Evolutionary conservation across 2,888 invertebrate genomes (phyloP), one percentile per base, ranked within the genome.

Genomic region (Drosophila pegasa): DNA sequence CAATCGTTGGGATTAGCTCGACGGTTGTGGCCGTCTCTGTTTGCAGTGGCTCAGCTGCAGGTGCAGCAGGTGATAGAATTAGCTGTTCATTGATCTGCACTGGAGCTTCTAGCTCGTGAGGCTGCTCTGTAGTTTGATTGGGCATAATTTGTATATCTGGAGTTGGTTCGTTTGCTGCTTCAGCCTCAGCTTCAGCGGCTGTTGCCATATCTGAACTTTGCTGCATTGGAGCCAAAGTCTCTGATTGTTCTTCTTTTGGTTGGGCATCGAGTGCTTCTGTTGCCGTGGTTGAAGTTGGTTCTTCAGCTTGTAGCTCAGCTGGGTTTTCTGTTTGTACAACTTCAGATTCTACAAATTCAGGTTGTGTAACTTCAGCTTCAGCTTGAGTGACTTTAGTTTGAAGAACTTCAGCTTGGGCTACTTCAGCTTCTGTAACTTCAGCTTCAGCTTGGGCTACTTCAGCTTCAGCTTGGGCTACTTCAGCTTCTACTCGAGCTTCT

Each of bases 11-110:
- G 10, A 18, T 43, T 6, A 47, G 0, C 27, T 51, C 41, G 22
- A 70, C 20, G 9, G 41, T 31, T 9, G 20, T n/a, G 5, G 35
- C n/a, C 1, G 67, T 12, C 22, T 64, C 61, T 10, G 40, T 6
- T 12, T 50, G 66, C 5, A 14, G 9, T 29, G 35, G 55, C 1
- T 14, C 33, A 3, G 6, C 45, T 14, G 27, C 1, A 3, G 16
- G 12, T 4, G 16, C 22, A 12, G 20, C 3, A 2, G 25, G n/a
- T 2, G 16, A 2, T 16, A 2, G 12, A 8, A 6, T 33, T 33
- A 7, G 9, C 14, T 16, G 18, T 18, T 10, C 10, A n/a, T 16
- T 14, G 25, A 5, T 2, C 18, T 16, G n/a, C 2, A 8, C 6
- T 29, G 14, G 3, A 5, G 6, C 9, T 33, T 10, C 10, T 1